These are phyloP conservation scores for Tupaia chinensis DNA, from an alignment of 2,113 vertebrate species.

Conservation along the genomic window DNA sequence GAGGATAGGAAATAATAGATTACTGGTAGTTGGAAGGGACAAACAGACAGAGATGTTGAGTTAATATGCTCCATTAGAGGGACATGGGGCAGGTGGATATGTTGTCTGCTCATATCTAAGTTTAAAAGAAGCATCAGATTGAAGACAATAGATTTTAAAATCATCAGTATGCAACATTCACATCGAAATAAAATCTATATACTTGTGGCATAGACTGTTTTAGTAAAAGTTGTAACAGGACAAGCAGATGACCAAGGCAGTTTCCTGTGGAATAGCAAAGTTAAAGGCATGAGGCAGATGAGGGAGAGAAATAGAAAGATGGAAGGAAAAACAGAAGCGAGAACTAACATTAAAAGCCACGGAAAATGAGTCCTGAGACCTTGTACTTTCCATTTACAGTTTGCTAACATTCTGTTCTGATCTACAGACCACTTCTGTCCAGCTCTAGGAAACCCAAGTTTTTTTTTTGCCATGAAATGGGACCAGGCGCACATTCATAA, in stretches of 20 bases:
- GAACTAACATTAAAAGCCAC: not conserved
- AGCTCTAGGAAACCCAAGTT: not conserved
- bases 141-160: not conserved
- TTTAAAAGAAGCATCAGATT: not conserved
- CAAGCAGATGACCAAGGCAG: not conserved
- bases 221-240: not conserved
- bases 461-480: not conserved
- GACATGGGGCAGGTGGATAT: not conserved
- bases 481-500: not conserved
- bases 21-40: not conserved
- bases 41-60: not conserved
- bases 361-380: not conserved
- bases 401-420: not conserved
- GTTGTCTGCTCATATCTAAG: not conserved
- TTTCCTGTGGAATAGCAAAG: not conserved
- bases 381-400: not conserved
- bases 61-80: not conserved
- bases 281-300: not conserved
- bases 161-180: not conserved
- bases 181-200: not conserved
- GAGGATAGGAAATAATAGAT: not conserved
- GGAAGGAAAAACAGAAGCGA: not conserved
- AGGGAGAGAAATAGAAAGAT: not conserved
- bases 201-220: not conserved
- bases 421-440: not conserved